Evolutionary conservation across 1,140 invertebrate species (phyloP).

Genomic region (Amyelois transitella): DNA sequence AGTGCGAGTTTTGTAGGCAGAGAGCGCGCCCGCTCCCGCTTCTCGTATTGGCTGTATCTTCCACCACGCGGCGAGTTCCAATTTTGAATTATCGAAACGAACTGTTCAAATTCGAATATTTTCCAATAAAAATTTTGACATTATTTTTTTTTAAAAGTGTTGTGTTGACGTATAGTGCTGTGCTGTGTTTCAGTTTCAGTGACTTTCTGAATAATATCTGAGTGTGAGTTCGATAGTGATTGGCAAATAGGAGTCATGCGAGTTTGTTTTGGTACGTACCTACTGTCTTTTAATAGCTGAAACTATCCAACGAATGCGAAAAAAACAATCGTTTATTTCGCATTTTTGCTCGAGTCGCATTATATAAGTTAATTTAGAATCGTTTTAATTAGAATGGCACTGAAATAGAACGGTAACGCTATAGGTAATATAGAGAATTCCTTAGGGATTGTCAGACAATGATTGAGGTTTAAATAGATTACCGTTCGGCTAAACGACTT

Average conservation of each 20-base stretch:
- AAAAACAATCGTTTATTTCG: neutral
- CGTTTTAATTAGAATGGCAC: neutral
- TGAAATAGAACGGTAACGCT: neutral
- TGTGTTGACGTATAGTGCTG: conserved; percentile 1
- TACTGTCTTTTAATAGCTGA: neutral
- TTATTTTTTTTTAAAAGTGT: conserved; percentile 15
- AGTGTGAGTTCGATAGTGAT: conserved; percentile 2
- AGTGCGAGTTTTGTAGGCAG: conserved; percentile 53
- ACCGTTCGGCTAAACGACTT: neutral
- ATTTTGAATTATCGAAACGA: conserved; percentile 21
- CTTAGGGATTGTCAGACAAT: neutral
- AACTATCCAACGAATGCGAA: neutral
- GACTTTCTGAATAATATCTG: neutral
- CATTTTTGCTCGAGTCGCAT: neutral
- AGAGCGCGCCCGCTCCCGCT: conserved; percentile 44
- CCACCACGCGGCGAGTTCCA: conserved; percentile 23
- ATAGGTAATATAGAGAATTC: neutral
- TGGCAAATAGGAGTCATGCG: neutral
- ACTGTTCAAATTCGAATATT: neutral
- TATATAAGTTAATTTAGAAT: neutral
- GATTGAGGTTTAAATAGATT: neutral
- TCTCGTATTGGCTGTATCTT: conserved; percentile 22
- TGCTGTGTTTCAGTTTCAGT: conserved; percentile 7
- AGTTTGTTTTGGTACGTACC: neutral
- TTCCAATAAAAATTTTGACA: neutral